These are phyloP conservation scores for Actenoides lindsayi DNA, from an alignment of 2,113 vertebrate species.

Conservation along the genomic window DNA sequence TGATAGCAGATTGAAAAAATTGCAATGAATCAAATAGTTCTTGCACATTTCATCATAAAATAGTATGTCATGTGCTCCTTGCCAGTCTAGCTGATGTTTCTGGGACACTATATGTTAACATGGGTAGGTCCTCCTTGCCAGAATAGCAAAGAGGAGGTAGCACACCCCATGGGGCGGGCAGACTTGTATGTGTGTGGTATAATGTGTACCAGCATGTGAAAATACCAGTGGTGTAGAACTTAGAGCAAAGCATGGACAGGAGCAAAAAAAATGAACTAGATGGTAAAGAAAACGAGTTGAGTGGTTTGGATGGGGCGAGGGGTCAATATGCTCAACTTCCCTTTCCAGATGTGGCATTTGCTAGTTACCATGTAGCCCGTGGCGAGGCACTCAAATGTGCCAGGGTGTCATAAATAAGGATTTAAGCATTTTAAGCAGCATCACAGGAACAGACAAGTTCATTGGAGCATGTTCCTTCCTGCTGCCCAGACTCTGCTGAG, in stretches of 20 bases:
- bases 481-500: background rate
- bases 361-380: background rate
- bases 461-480: background rate
- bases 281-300: background rate
- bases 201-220: background rate
- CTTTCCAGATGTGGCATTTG: background rate
- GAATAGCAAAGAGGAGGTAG: background rate
- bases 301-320: background rate
- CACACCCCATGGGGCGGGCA: background rate
- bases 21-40: conserved; percentile 58
- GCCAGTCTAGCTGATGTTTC: conserved; percentile 45
- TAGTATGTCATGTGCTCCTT: conserved; percentile 40
- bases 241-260: background rate
- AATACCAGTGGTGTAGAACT: background rate
- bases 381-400: background rate
- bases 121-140: background rate
- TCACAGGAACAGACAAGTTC: background rate
- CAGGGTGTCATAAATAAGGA: background rate
- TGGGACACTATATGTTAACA: background rate
- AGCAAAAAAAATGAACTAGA: background rate
- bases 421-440: background rate
- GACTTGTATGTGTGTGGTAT: background rate
- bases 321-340: background rate
- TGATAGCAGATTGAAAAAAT: conserved; percentile 69
- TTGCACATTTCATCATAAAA: conserved; percentile 67